Percentiles rank a stretch among this genome's conserved stretches.
phyloP scores from a whole-genome alignment of 2,888 invertebrate species.

The Slavum lentiscoides region DNA sequence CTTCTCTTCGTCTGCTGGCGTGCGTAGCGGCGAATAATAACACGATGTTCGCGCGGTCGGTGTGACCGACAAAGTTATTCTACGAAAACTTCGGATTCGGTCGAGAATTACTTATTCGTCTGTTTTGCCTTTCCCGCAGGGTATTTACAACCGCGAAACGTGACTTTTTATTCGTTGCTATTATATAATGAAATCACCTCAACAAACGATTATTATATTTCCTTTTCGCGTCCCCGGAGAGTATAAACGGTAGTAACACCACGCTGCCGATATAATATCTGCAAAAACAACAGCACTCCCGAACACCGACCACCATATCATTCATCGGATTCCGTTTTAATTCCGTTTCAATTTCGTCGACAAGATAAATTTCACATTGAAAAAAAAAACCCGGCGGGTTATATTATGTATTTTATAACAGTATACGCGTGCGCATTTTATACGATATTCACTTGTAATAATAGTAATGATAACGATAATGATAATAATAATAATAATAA shows the following conservation, averaged over 20 bases:
- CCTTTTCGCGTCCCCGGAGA: background rate
- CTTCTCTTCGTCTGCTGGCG: slow-evolving; percentile 1
- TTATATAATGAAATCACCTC: slow-evolving; percentile 42
- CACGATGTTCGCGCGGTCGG: slow-evolving; percentile 12
- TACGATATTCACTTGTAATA: background rate
- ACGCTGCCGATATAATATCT: slow-evolving; percentile 23
- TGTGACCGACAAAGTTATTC: slow-evolving; percentile 20
- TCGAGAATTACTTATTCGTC: slow-evolving; percentile 40
- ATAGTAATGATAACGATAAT: too few species aligned
- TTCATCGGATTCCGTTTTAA: slow-evolving; percentile 5
- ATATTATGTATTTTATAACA: background rate
- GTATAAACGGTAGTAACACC: background rate
- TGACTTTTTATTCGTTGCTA: slow-evolving; percentile 49
- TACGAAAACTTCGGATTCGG: slow-evolving; percentile 38
- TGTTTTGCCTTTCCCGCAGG: slow-evolving; percentile 39
- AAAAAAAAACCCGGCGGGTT: background rate
- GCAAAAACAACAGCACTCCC: background rate
- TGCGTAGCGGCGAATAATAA: slow-evolving; percentile 1
- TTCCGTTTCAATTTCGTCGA: background rate
- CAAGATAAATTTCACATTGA: background rate
- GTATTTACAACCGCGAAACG: slow-evolving; percentile 21
- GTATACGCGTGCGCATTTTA: too few species aligned
- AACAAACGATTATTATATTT: slow-evolving; percentile 45
- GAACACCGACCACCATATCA: too few species aligned
- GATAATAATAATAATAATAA: too few species aligned